phyloP scores from a whole-genome alignment of 2,113 vertebrate genomes.

The Sinocyclocheilus anophthalmus region DNA sequence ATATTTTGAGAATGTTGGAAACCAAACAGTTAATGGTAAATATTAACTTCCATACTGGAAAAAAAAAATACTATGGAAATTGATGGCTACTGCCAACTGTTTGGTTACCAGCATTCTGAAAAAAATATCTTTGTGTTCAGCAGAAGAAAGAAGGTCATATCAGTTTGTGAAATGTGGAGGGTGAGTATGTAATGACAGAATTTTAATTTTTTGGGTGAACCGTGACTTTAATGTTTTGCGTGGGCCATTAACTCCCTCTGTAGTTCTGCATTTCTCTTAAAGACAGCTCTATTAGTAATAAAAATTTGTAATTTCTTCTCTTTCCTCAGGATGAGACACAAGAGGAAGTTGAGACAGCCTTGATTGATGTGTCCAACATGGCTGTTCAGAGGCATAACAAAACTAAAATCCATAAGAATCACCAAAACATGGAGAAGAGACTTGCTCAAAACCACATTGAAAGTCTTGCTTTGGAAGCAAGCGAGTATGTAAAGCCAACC shows the following conservation, averaged over 20 bases:
- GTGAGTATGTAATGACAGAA: no score
- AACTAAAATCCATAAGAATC: slow-evolving; percentile 62
- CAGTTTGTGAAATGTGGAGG: no score
- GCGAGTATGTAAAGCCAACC: background rate
- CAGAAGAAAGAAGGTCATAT: no score
- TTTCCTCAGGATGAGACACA: slow-evolving; percentile 31
- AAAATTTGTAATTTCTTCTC: background rate
- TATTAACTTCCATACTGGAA: no score
- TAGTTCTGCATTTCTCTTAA: background rate
- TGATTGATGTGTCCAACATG: background rate
- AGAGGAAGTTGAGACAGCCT: slow-evolving; percentile 22
- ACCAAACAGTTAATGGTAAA: no score
- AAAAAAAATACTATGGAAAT: no score
- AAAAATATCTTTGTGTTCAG: no score
- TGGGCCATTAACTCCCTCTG: slow-evolving; percentile 13
- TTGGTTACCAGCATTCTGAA: no score
- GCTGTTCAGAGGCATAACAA: slow-evolving; percentile 53
- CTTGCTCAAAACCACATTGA: slow-evolving; percentile 32
- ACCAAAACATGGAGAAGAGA: slow-evolving; percentile 62
- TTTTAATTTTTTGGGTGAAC: no score
- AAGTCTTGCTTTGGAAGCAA: background rate
- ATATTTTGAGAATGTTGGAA: no score
- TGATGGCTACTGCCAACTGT: no score
- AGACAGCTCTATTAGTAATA: background rate
- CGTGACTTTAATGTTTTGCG: background rate